These are phyloP conservation scores for Phrixothrix hirtus DNA, from an alignment of 2,888 invertebrate species.

Conservation along the genomic window DNA sequence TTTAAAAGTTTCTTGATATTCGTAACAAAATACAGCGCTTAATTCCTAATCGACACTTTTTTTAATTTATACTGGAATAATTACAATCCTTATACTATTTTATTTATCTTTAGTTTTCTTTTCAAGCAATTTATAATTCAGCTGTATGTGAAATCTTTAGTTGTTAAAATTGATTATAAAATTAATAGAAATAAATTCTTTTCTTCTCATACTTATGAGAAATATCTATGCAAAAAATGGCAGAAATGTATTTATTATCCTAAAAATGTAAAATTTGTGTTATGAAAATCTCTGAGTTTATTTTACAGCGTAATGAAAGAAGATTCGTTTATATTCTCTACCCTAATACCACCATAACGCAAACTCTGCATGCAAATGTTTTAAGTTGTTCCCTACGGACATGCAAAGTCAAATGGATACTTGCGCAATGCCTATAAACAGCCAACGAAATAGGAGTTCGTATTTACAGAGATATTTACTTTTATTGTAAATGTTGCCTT, in stretches of 20 bases:
- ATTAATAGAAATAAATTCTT: conserved; percentile 1
- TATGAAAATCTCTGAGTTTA: conserved; percentile 28
- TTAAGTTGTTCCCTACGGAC: conserved; percentile 26
- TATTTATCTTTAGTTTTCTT: too few relatives aligned
- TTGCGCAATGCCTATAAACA: conserved; percentile 30
- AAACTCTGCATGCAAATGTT: conserved; percentile 32
- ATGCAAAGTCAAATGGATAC: conserved; percentile 30
- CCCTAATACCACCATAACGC: conserved; percentile 31
- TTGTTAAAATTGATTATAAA: conserved; percentile 3
- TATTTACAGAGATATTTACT: conserved; percentile 22
- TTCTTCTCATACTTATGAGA: too few relatives aligned
- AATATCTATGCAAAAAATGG: too few relatives aligned
- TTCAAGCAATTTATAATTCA: too few relatives aligned
- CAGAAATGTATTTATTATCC: neutral
- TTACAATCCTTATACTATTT: too few relatives aligned
- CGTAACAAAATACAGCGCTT: too few relatives aligned
- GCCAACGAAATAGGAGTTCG: conserved; percentile 26
- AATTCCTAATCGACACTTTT: too few relatives aligned
- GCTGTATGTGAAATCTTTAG: neutral
- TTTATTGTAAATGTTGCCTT: conserved; percentile 18
- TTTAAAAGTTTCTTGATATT: too few relatives aligned
- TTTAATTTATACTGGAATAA: too few relatives aligned
- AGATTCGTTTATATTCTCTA: conserved; percentile 31
- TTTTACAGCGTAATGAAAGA: conserved; percentile 29
- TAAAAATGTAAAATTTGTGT: conserved; percentile 7